Conservation (phyloP, 2,113 vertebrate genomes). For the Conger conger region DNA sequence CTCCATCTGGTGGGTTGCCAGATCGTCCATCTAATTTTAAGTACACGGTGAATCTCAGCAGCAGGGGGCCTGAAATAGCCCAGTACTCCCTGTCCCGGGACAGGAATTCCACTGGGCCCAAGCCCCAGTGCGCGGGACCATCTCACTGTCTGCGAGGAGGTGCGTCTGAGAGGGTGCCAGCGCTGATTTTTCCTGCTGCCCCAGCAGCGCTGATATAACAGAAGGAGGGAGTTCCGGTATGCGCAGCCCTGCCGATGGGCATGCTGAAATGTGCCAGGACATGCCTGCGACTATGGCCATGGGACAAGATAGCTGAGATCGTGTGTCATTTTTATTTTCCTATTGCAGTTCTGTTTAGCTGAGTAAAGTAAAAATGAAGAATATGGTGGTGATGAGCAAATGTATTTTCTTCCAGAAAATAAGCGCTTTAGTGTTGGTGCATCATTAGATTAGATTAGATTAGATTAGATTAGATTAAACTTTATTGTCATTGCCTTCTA, state of each 20-base stretch:
- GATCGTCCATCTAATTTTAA: neutral
- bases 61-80: conserved; percentile 24
- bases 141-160: neutral
- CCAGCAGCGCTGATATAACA: neutral
- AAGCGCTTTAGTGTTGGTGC: no score
- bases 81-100: conserved; percentile 37
- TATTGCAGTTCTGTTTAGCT: neutral
- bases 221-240: neutral
- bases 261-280: neutral
- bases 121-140: neutral
- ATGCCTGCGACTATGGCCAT: neutral
- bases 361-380: neutral
- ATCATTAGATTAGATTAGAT: no score
- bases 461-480: no score
- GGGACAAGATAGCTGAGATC: no score
- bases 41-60: neutral
- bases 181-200: neutral
- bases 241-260: neutral
- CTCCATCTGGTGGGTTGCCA: neutral
- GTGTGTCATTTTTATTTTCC: neutral
- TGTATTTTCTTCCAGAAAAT: neutral
- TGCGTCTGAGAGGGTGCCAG: neutral
- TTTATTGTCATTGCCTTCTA: no score
- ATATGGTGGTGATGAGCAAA: neutral
- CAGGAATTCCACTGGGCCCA: neutral